These are phyloP conservation scores for Phodopus roborovskii DNA, from an alignment of 2,113 vertebrate genomes.

Conservation along the genomic window DNA sequence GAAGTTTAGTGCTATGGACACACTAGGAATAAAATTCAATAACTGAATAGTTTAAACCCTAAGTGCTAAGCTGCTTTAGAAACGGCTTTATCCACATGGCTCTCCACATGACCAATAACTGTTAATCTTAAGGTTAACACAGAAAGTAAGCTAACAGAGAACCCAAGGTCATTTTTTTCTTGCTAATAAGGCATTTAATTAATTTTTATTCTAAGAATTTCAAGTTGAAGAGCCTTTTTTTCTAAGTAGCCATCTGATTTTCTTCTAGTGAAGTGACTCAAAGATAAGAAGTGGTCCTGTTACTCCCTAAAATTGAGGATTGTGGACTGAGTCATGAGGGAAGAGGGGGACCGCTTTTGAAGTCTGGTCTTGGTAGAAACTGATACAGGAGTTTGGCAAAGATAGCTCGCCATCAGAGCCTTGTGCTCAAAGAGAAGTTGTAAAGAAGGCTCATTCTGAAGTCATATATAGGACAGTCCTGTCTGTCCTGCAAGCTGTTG, in stretches of 20 bases:
- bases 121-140: background rate
- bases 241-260: background rate
- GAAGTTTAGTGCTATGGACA: background rate
- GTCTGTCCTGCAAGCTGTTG: background rate
- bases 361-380: background rate
- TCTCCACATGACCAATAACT: background rate
- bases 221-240: background rate
- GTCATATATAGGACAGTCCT: background rate
- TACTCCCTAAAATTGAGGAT: fast-evolving
- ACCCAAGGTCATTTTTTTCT: background rate
- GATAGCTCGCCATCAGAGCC: background rate
- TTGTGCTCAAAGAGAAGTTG: background rate
- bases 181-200: background rate
- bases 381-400: background rate
- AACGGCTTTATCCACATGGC: background rate
- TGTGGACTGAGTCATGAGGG: background rate
- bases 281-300: background rate
- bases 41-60: constrained; percentile 66
- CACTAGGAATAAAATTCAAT: constrained; percentile 9
- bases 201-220: background rate
- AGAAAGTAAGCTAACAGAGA: background rate
- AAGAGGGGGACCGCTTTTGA: background rate
- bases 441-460: background rate
- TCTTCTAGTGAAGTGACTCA: background rate
- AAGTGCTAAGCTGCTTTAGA: background rate